These are phyloP conservation scores for Caenorhabditis sp. DNA, from an alignment of 2,888 invertebrate species.

Conservation along the genomic window DNA sequence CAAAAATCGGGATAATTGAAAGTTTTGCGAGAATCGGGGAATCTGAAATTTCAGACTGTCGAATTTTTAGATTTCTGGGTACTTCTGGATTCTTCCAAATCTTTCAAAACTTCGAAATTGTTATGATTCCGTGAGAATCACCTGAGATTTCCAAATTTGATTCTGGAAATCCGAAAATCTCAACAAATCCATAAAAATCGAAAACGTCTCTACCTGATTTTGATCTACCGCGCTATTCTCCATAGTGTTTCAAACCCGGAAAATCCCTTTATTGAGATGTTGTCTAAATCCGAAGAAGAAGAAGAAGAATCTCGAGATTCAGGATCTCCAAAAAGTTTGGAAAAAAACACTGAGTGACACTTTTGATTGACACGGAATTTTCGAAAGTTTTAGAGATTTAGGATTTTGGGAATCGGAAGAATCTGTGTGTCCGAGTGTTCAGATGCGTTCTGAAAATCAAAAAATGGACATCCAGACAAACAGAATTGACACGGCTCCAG, in stretches of 20 bases:
- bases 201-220: neutral
- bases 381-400: neutral
- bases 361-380: neutral
- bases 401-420: neutral
- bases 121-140: too few species aligned
- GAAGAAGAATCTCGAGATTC: neutral
- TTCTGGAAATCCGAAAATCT: neutral
- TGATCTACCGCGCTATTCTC: slow-evolving; percentile 1
- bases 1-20: too few species aligned
- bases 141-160: neutral
- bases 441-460: too few species aligned
- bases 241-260: slow-evolving; percentile 1
- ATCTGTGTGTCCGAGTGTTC: too few species aligned
- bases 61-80: too few species aligned
- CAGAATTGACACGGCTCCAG: neutral
- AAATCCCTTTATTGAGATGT: neutral
- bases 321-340: too few species aligned
- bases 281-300: slow-evolving; percentile 10
- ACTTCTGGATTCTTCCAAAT: too few species aligned
- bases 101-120: too few species aligned
- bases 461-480: neutral
- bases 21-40: too few species aligned
- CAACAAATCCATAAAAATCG: neutral
- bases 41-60: too few species aligned
- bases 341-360: too few species aligned